Evolutionary conservation across 2,888 invertebrate genomes (phyloP).

Genomic region (Pimpla rufipes): DNA sequence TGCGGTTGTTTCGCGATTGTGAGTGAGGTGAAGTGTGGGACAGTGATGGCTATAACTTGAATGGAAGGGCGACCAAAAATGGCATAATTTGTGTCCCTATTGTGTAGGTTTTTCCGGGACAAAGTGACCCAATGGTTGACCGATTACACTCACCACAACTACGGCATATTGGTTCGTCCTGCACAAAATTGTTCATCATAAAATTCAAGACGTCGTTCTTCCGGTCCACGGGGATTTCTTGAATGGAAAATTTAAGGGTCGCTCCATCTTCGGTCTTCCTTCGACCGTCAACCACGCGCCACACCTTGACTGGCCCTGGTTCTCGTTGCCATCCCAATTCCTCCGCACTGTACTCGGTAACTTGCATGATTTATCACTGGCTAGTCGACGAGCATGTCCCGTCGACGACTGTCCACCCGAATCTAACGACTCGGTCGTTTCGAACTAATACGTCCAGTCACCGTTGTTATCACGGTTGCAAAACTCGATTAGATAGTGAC

Average conservation of each 20-base stretch:
- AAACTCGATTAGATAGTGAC: neutral
- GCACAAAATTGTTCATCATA: conserved; percentile 75
- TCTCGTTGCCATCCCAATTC: conserved; percentile 69
- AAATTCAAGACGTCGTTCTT: conserved; percentile 77
- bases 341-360: conserved; percentile 26
- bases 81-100: too few species aligned
- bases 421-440: neutral
- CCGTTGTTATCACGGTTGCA: neutral
- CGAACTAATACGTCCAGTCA: neutral
- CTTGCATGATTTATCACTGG: conserved; percentile 42
- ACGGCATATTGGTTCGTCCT: conserved; percentile 76
- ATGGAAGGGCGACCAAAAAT: too few species aligned
- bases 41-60: too few species aligned
- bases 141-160: conserved; percentile 75
- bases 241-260: conserved; percentile 77
- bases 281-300: conserved; percentile 74
- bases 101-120: too few species aligned
- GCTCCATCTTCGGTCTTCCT: conserved; percentile 71
- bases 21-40: too few species aligned
- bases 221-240: conserved; percentile 80
- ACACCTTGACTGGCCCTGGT: conserved; percentile 78
- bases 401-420: neutral
- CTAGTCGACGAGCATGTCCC: neutral
- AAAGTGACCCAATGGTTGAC: neutral
- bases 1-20: too few species aligned